Conservation (phyloP, 1,140 invertebrate species). For the Lepidurus arcticus region DNA sequence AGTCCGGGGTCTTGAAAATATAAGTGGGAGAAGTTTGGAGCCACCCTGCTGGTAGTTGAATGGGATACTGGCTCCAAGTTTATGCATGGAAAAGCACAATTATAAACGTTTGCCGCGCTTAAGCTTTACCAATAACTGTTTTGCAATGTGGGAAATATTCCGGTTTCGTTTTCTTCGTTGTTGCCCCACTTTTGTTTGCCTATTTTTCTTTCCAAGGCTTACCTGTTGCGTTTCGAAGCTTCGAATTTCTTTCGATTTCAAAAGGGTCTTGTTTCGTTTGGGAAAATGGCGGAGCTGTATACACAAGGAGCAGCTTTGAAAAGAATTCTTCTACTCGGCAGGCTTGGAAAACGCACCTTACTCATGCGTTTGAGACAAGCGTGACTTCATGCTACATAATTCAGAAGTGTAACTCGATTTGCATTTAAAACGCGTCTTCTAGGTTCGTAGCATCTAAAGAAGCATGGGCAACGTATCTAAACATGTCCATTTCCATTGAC, state of each 20-base stretch:
- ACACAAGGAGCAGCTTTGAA: neutral
- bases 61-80: neutral
- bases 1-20: neutral
- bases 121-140: neutral
- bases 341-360: neutral
- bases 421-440: neutral
- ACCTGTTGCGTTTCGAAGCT: neutral
- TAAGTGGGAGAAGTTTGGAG: neutral
- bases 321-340: neutral
- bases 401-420: slow-evolving; percentile 3
- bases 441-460: no score
- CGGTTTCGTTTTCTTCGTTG: neutral
- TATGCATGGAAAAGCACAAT: slow-evolving; percentile 4
- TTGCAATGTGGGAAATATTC: neutral
- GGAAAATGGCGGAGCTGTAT: slow-evolving; percentile 13
- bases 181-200: neutral
- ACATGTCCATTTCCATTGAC: neutral
- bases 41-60: slow-evolving; percentile 17
- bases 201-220: neutral
- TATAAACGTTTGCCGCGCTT: neutral
- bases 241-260: neutral
- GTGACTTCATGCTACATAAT: neutral
- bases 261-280: slow-evolving; percentile 11
- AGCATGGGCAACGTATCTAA: neutral
- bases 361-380: neutral